Base-by-base conservation (phyloP, 2,797 vertebrate species). In the Loris lydekkerianus region DNA sequence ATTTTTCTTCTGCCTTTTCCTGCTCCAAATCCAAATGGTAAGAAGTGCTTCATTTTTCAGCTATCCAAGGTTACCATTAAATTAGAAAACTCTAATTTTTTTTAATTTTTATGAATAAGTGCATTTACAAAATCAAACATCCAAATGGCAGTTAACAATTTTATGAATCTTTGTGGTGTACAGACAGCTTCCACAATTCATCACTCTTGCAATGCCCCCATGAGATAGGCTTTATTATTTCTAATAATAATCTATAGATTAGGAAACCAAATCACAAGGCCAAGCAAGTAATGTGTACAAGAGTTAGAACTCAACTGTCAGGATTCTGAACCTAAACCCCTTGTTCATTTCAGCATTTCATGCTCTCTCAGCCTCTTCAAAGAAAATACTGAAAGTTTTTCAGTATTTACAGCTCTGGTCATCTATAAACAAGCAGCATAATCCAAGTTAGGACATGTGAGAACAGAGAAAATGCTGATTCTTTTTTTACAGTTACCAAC, bases 341-440 rank as follows among this genome's bases (percentile, higher is more conserved):
- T 81, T 61, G 14, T 87, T 81, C 65, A 75, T 76, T 73, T 92
- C 60, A 77, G 37, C 60, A 69, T 92, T 86, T 63, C 37, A 78
- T 31, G 23, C 34, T 92, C 87, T 67, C 72, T 82, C 17, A n/a
- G 10, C 18, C 56, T 93, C 65, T 40, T 93, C 14, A 75, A 86
- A 77, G 56, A 76, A 34, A 34, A 34, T 72, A 72, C 82, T 93
- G 67, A 49, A 78, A 76, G 60, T 86, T 34, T 34, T 34, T 34
- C 34, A 34, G 34, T 34, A 34, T 34, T 34, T 34, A 34, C 34
- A 34, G 34, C 34, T 34, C 34, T 76, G 7, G 31, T 40, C 27
- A 65, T n/a, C 73, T 91, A 10, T 10, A 67, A 76, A 80, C 18
- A 90, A 86, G 58, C 2, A 56, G 21, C 63, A 23, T 73, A 31